Percentiles rank a stretch among this genome's conserved stretches.
Conservation (phyloP, 2,888 invertebrate genomes). For the Chymomyza procnemis region DNA sequence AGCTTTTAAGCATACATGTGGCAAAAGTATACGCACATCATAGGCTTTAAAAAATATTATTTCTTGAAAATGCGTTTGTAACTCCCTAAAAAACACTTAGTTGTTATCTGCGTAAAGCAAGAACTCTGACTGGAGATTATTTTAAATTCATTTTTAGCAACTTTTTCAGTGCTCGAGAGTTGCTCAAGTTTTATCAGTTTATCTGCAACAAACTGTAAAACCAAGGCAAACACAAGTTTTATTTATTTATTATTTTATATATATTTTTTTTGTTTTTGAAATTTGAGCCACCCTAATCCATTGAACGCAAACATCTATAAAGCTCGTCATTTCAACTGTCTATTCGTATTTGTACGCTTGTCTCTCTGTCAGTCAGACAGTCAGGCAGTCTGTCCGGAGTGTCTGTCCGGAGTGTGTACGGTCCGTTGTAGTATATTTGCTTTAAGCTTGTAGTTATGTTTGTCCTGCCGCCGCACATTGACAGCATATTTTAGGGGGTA, state of each 20-base stretch:
- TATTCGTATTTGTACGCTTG: slow-evolving; percentile 66
- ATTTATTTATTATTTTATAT: too few relatives aligned
- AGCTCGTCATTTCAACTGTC: slow-evolving; percentile 64
- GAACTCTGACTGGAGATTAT: background rate
- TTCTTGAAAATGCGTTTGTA: too few relatives aligned
- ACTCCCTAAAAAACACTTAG: background rate
- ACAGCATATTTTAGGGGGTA: slow-evolving; percentile 41
- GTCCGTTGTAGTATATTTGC: slow-evolving; percentile 51
- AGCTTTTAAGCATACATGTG: too few relatives aligned
- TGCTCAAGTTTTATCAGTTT: background rate
- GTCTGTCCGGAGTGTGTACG: slow-evolving; percentile 7
- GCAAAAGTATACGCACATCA: too few relatives aligned
- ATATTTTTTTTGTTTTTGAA: slow-evolving; percentile 5
- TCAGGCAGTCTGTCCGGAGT: slow-evolving; percentile 10
- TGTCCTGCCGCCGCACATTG: slow-evolving; percentile 52
- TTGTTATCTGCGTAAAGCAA: background rate
- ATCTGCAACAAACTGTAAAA: background rate
- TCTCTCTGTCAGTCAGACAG: slow-evolving; percentile 32
- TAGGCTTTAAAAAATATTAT: too few relatives aligned
- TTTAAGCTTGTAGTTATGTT: slow-evolving; percentile 61
- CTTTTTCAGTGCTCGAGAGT: background rate
- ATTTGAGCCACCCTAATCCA: slow-evolving; percentile 59
- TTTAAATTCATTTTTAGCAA: background rate
- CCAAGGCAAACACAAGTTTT: background rate
- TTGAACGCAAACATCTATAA: slow-evolving; percentile 27